Percentiles rank a stretch among this genome's conserved stretches.
Evolutionary conservation across 2,888 invertebrate species (phyloP).

Genomic region (Amblyjoppa proteus): DNA sequence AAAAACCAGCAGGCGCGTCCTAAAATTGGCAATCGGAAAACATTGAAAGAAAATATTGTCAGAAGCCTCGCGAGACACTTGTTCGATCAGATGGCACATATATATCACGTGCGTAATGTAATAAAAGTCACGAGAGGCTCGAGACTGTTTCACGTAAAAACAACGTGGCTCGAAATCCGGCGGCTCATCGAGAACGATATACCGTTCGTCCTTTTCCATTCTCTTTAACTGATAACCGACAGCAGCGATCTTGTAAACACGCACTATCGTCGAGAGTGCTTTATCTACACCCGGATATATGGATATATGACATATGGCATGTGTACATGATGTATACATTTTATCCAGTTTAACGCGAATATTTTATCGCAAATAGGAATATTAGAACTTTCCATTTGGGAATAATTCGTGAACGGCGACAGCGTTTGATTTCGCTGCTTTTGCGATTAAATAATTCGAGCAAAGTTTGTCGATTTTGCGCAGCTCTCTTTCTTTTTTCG

Average conservation of each 20-base stretch:
- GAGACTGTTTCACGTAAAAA: constrained; percentile 1
- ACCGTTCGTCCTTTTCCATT: background rate
- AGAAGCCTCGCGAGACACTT: background rate
- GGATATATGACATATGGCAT: background rate
- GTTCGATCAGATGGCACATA: background rate
- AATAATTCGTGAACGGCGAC: background rate
- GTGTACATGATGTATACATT: background rate
- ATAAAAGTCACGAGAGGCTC: background rate
- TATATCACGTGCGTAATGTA: background rate
- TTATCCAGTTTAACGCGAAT: background rate
- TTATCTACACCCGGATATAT: constrained; percentile 7
- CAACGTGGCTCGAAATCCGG: background rate
- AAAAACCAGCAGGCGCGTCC: background rate
- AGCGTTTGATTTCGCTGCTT: no score
- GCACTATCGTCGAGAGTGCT: background rate
- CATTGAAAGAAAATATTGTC: background rate
- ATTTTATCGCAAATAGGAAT: background rate
- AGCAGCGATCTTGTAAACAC: constrained; percentile 2
- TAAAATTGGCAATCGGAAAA: background rate
- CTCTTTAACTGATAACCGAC: constrained; percentile 3
- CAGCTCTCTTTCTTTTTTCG: no score
- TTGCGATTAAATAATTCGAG: background rate
- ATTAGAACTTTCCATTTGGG: background rate
- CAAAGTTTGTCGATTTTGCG: background rate
- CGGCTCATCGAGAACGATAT: background rate